Base-by-base conservation (phyloP, 2,113 vertebrate species). In the Phoenicopterus ruber region DNA sequence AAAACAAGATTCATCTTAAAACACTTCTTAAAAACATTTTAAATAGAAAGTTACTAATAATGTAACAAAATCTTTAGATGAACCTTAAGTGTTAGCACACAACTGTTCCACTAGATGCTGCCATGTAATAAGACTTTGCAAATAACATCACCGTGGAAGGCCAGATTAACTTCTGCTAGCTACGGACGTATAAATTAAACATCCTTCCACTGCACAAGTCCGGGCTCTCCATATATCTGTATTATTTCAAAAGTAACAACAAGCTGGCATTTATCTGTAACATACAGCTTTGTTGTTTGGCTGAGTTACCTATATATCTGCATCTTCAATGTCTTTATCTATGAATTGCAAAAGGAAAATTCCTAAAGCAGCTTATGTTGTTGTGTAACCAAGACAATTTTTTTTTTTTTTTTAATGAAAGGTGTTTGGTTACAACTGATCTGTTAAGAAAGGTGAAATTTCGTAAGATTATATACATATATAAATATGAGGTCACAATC, bases 81-180 rank as follows among this genome's bases (percentile, higher is more conserved):
- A 44, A 47, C 24, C 29, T 10, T 10, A 78, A 62, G 34, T 84
- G 94, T 34, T 31, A 96, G 66, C 55, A 92, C 89, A 74, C 83
- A 90, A 21, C 22, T 87, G 55, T 16, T 78, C 97, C 97, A 97
- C 96, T 97, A 97, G 96, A 88, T 96, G 97, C 44, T 97, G 96
- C 96, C 82, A 87, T 58, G 24, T 14, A 87, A 7, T 46, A 82
- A 92, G 82, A 38, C 81, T 94, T 86, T 2, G 42, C 69, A 83
- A 96, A 40, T 46, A 78, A 46, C 15, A 66, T 32, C 7, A 18
- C 32, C 0, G 0, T 4, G 15, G 58, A 79, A 91, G 34, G 24
- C 49, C 47, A 77, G 38, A 61, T 73, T 73, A 89, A 63, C 28
- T 49, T 36, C 15, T 86, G 46, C 47, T 62, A 42, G 63, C 77